Evolutionary conservation across 2,888 invertebrate genomes (phyloP).

Genomic region (Perdita meconis): DNA sequence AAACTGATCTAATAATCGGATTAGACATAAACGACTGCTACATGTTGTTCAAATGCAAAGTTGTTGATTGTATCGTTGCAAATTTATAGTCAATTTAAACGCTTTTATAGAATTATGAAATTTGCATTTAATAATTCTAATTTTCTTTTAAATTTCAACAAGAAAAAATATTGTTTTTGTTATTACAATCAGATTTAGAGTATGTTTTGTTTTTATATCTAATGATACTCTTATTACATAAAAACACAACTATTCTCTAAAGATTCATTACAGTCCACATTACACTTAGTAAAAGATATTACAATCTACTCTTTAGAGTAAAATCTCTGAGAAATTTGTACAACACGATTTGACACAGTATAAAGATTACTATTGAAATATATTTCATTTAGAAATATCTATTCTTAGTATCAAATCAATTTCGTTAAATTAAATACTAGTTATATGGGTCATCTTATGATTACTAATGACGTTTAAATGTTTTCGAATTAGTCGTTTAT

Average conservation of each 20-base stretch:
- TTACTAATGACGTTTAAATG: background rate
- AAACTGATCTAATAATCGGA: background rate
- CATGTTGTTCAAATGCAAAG: conserved; percentile 4
- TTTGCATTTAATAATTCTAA: background rate
- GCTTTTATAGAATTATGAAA: conserved; percentile 26
- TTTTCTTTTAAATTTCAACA: conserved; percentile 10
- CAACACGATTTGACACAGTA: conserved; percentile 34
- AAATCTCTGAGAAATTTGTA: conserved; percentile 40
- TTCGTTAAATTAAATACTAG: conserved; percentile 9
- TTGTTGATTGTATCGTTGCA: conserved; percentile 12
- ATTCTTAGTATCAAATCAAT: conserved; percentile 19
- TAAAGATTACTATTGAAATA: conserved; percentile 16
- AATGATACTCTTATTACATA: background rate
- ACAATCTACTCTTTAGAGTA: conserved; percentile 3
- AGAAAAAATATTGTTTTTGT: conserved; percentile 7
- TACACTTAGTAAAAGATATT: conserved; percentile 31
- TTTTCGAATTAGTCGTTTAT: conserved; percentile 20
- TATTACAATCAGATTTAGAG: background rate
- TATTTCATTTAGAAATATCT: conserved; percentile 25
- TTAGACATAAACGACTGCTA: background rate
- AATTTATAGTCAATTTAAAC: conserved; percentile 4
- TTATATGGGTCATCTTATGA: conserved; percentile 4
- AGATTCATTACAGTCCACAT: conserved; percentile 32
- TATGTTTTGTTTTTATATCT: background rate
- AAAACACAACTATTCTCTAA: background rate